These are phyloP conservation scores for Pogonognathellus flavescens DNA, from an alignment of 1,140 invertebrate species.

Conservation along the genomic window DNA sequence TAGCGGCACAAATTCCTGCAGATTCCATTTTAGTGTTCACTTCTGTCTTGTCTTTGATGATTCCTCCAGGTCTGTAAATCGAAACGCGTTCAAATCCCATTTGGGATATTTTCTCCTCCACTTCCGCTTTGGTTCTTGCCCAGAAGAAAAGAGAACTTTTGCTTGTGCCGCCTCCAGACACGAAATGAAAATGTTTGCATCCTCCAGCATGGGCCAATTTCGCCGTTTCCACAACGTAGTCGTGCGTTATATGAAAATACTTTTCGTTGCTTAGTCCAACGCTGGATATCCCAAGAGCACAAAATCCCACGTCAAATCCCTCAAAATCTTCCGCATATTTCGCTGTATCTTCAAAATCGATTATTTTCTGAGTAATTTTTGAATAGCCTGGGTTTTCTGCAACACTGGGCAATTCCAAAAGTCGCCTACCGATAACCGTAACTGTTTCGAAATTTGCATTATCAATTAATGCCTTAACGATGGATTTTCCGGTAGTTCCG, in stretches of 20 bases:
- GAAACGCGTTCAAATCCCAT: constrained; percentile 68
- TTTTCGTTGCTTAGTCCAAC: constrained; percentile 42
- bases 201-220: constrained; percentile 72
- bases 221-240: constrained; percentile 73
- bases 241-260: constrained; percentile 68
- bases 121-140: constrained; percentile 68
- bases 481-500: constrained; percentile 69
- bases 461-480: constrained; percentile 70
- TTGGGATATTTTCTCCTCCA: constrained; percentile 68
- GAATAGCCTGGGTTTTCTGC: constrained; percentile 62
- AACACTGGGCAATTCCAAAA: constrained; percentile 67
- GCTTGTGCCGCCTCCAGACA: constrained; percentile 70
- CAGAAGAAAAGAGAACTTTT: constrained; percentile 68
- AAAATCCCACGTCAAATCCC: constrained; percentile 72
- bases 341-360: constrained; percentile 75
- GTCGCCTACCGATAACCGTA: constrained; percentile 71
- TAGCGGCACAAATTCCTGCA: constrained; percentile 37
- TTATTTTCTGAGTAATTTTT: constrained; percentile 69
- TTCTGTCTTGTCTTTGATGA: constrained; percentile 68
- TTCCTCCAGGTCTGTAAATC: constrained; percentile 69
- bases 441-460: constrained; percentile 70
- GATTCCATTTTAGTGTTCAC: constrained; percentile 61
- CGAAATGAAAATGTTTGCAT: constrained; percentile 72
- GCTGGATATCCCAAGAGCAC: constrained; percentile 69
- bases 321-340: constrained; percentile 67